A percentile compares a stretch with the other conserved stretches of the same genome.
Evolutionary conservation across 2,797 vertebrate species (phyloP).

Genomic region (Phataginus tricuspis): DNA sequence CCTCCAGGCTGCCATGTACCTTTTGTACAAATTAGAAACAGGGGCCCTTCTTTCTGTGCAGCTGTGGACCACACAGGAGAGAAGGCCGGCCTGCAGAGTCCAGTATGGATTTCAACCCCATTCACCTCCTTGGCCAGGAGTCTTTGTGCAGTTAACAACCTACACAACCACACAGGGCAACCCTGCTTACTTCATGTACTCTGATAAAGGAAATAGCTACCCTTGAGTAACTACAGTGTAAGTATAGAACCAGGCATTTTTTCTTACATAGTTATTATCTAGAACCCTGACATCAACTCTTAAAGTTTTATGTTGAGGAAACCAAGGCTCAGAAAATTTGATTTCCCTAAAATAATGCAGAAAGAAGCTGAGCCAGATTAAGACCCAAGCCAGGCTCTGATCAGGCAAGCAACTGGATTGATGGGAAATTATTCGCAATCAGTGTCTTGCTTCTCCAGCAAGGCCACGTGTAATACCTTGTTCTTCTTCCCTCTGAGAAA

Average conservation of each 20-base stretch:
- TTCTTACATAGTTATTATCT: neutral
- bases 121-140: neutral
- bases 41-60: neutral
- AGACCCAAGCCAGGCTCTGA: neutral
- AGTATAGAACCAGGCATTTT: neutral
- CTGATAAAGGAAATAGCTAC: neutral
- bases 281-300: neutral
- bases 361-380: neutral
- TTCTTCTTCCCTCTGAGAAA: neutral
- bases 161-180: fast-evolving
- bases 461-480: neutral
- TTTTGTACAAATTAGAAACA: neutral
- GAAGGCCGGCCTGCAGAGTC: neutral
- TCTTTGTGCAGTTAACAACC: neutral
- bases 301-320: neutral
- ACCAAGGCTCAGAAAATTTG: neutral
- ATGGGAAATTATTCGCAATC: neutral
- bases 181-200: neutral
- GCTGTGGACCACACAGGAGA: neutral
- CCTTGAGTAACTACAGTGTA: neutral
- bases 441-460: neutral
- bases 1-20: neutral
- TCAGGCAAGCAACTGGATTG: neutral
- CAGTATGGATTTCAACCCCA: neutral
- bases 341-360: neutral